A percentile compares a stretch with the other conserved stretches of the same genome.
These are phyloP conservation scores for Phortica magna DNA, from an alignment of 2,888 invertebrate species.

Conservation along the genomic window DNA sequence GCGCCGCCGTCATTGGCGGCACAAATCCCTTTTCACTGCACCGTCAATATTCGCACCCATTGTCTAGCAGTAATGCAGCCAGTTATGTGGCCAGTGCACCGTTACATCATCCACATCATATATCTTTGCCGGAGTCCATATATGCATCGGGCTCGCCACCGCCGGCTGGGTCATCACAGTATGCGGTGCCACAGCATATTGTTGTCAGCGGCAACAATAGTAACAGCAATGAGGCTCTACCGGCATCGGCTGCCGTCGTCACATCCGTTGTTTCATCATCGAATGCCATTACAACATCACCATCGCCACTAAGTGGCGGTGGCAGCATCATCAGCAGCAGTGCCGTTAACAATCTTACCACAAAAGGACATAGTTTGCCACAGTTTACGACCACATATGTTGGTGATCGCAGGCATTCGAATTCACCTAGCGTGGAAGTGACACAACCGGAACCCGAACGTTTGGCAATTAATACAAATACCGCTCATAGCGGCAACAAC, in stretches of 20 bases:
- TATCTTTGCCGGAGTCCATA: conserved; percentile 75
- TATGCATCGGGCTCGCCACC: conserved; percentile 74
- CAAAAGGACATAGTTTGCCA: conserved; percentile 55
- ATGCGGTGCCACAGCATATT: conserved; percentile 68
- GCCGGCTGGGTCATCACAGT: conserved; percentile 74
- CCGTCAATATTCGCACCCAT: conserved; percentile 80
- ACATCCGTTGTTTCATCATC: conserved; percentile 31
- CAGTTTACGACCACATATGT: conserved; percentile 71
- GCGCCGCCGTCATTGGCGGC: conserved; percentile 49
- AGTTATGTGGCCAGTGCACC: conserved; percentile 56
- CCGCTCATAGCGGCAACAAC: conserved; percentile 50
- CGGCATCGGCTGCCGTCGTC: not conserved
- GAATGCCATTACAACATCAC: conserved; percentile 26
- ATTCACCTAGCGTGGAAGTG: conserved; percentile 54
- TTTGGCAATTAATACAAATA: conserved; percentile 41
- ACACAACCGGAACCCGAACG: conserved; percentile 15
- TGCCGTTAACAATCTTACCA: conserved; percentile 34
- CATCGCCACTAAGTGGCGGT: conserved; percentile 16
- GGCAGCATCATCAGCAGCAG: conserved; percentile 29
- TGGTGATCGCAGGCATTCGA: conserved; percentile 53
- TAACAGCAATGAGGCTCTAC: conserved; percentile 57
- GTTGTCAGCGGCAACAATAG: conserved; percentile 41
- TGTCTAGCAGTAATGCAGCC: conserved; percentile 63
- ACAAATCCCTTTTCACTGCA: conserved; percentile 76
- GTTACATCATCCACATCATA: conserved; percentile 75